These are phyloP conservation scores for Glossophaga mutica DNA, from an alignment of 2,797 vertebrate genomes.

Conservation along the genomic window DNA sequence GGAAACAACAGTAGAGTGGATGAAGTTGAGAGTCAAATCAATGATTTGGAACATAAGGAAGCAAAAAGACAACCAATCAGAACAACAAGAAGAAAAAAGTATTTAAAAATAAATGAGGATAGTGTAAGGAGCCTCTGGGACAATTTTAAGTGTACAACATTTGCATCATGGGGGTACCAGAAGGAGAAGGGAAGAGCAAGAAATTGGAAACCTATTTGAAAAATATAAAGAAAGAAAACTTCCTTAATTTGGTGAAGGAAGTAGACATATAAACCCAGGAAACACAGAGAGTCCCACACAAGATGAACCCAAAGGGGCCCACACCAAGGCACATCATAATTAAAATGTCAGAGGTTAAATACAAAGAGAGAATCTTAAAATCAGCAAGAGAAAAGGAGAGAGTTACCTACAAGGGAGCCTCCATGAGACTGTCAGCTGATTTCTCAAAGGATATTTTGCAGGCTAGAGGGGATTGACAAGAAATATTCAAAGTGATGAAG, in stretches of 20 bases:
- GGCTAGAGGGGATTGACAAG: background rate
- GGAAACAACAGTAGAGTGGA: background rate
- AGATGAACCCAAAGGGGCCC: background rate
- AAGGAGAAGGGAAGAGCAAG: background rate
- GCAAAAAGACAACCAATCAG: background rate
- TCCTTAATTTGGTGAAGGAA: background rate
- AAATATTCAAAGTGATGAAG: background rate
- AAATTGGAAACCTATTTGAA: background rate
- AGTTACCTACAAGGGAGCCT: background rate
- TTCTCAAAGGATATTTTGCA: background rate
- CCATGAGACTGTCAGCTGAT: background rate
- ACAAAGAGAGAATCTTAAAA: background rate
- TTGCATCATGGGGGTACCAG: background rate
- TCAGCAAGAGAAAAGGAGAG: background rate
- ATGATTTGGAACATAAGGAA: background rate
- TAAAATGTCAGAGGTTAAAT: background rate
- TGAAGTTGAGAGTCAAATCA: background rate
- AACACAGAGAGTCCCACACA: background rate
- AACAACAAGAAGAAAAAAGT: background rate
- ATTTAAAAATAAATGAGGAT: background rate
- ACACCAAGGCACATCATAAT: background rate
- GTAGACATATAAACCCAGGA: background rate
- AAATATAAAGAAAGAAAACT: background rate
- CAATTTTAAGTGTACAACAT: background rate
- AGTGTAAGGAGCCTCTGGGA: background rate